These are phyloP conservation scores for Melanchra persicariae DNA, from an alignment of 2,888 invertebrate species.

Conservation along the genomic window DNA sequence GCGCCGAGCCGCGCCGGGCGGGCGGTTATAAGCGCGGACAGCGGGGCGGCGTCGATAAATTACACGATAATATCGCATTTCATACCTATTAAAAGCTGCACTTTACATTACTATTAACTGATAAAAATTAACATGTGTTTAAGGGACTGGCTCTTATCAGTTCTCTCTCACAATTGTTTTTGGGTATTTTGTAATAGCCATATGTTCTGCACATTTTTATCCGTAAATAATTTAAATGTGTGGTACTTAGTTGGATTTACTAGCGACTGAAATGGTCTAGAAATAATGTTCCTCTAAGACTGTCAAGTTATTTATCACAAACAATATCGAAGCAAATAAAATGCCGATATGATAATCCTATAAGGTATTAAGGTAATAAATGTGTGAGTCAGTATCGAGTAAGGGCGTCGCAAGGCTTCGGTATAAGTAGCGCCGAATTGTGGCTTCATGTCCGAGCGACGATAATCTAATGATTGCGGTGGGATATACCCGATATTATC, in stretches of 20 bases:
- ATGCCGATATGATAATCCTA: slow-evolving; percentile 65
- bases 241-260: neutral
- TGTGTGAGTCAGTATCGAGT: slow-evolving; percentile 78
- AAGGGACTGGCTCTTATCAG: slow-evolving; percentile 73
- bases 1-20: slow-evolving; percentile 74
- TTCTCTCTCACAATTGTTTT: slow-evolving; percentile 24
- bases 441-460: slow-evolving; percentile 82
- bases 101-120: slow-evolving; percentile 79
- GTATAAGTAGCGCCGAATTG: slow-evolving; percentile 83
- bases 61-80: slow-evolving; percentile 84
- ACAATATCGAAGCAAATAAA: slow-evolving; percentile 45
- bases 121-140: slow-evolving; percentile 83
- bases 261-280: neutral
- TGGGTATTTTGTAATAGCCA: slow-evolving; percentile 15
- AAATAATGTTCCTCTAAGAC: neutral
- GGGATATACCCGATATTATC: slow-evolving; percentile 64
- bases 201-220: neutral
- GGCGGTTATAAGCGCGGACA: slow-evolving; percentile 78
- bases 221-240: slow-evolving; percentile 16
- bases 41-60: slow-evolving; percentile 81
- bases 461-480: slow-evolving; percentile 69
- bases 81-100: slow-evolving; percentile 84
- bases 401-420: slow-evolving; percentile 83
- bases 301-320: slow-evolving; percentile 2
- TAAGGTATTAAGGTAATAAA: slow-evolving; percentile 69